A percentile compares a stretch with the other conserved stretches of the same genome.
Conservation (phyloP, 2,888 invertebrate genomes). For the Ferrisia virgata region DNA sequence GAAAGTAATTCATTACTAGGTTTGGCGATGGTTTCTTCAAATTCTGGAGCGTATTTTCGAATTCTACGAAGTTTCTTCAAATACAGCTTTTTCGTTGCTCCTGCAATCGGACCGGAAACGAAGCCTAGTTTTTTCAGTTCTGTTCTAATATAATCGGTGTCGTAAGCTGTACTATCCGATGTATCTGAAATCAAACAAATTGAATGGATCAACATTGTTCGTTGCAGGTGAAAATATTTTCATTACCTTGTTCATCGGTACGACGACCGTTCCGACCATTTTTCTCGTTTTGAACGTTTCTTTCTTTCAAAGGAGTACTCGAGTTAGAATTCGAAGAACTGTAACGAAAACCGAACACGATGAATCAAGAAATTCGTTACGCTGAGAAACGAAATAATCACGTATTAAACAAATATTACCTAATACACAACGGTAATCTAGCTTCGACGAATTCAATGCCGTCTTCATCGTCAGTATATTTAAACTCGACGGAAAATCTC, state of each 20-base stretch:
- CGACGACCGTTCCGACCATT: neutral
- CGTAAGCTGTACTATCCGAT: slow-evolving; percentile 58
- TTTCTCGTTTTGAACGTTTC: neutral
- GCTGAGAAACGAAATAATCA: neutral
- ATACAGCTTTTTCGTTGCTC: slow-evolving; percentile 70
- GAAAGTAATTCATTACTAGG: too few species aligned
- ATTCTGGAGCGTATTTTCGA: neutral
- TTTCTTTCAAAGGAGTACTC: neutral
- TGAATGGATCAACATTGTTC: neutral
- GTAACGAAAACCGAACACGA: neutral
- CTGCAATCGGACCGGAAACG: slow-evolving; percentile 75
- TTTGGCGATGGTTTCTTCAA: neutral
- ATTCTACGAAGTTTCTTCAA: slow-evolving; percentile 59
- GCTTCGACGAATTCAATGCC: slow-evolving; percentile 57
- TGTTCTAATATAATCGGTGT: slow-evolving; percentile 63
- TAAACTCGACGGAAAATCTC: slow-evolving; percentile 64
- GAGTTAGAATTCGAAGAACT: neutral
- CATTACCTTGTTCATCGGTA: neutral
- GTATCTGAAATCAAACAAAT: slow-evolving; percentile 39
- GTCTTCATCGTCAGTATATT: slow-evolving; percentile 69
- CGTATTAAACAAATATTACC: neutral
- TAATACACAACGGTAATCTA: slow-evolving; percentile 37
- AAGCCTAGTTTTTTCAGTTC: slow-evolving; percentile 67
- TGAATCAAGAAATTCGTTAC: neutral
- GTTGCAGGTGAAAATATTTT: neutral